Conservation (phyloP, 2,888 invertebrate species). For the Byasa hedistus region DNA sequence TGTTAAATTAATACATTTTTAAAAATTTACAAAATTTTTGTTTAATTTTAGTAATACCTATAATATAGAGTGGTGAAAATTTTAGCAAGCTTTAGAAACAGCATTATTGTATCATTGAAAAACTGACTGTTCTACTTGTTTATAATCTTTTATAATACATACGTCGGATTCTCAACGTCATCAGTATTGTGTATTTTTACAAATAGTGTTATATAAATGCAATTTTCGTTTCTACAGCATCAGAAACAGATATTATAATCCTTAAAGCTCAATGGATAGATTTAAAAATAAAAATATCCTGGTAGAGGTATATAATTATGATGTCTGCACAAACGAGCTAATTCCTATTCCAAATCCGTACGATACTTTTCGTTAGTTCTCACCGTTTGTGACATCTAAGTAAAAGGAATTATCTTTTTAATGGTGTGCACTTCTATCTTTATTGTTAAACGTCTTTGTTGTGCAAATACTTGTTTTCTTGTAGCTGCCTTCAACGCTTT, state of each 20-base stretch:
- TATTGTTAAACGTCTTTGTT: not conserved
- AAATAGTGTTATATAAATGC: no score
- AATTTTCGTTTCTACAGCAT: no score
- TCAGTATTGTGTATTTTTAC: not conserved
- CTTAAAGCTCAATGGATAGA: not conserved
- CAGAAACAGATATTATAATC: not conserved
- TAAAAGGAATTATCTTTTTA: slow-evolving; percentile 8
- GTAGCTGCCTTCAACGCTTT: no score
- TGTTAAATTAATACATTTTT: no score
- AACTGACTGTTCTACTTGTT: not conserved
- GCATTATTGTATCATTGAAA: no score
- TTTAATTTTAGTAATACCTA: no score
- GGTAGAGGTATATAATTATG: not conserved
- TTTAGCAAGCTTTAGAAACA: no score
- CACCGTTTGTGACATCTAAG: slow-evolving; percentile 4
- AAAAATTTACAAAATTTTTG: no score
- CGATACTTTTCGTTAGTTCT: slow-evolving; percentile 1
- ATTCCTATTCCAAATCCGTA: slow-evolving; percentile 10
- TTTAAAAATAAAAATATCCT: not conserved
- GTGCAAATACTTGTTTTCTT: not conserved
- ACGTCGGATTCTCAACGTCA: not conserved
- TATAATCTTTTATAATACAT: not conserved
- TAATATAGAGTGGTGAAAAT: no score
- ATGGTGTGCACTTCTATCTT: not conserved
- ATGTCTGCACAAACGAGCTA: slow-evolving; percentile 6